Conservation (phyloP, 2,888 invertebrate species). For the Fabriciana adippe region DNA sequence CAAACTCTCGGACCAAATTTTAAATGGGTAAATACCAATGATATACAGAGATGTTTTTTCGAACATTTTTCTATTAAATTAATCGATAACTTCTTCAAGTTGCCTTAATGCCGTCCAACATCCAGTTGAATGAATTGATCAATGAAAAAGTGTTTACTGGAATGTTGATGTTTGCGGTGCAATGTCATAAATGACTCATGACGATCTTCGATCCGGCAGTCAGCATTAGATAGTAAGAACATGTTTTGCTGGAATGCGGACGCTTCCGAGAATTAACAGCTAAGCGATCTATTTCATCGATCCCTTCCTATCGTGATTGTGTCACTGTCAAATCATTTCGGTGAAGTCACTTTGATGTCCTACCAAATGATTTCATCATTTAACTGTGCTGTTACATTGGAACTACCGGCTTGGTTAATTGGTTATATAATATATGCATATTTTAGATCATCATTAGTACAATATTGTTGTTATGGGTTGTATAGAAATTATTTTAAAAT, state of each 20-base stretch:
- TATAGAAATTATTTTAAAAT: not conserved
- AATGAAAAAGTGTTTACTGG: conserved; percentile 62
- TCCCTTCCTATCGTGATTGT: conserved; percentile 46
- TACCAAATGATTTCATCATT: conserved; percentile 22
- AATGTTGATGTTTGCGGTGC: conserved; percentile 72
- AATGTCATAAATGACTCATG: conserved; percentile 72
- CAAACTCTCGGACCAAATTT: too few relatives aligned
- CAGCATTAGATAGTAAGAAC: conserved; percentile 64
- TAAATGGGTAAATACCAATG: too few relatives aligned
- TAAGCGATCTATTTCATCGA: conserved; percentile 52
- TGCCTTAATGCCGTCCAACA: conserved; percentile 48
- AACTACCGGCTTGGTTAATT: not conserved
- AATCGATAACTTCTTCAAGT: conserved; percentile 56
- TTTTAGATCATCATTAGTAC: not conserved
- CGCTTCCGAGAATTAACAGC: conserved; percentile 65
- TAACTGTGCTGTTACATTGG: not conserved
- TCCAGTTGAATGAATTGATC: conserved; percentile 47
- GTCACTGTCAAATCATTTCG: conserved; percentile 45
- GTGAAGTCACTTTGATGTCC: conserved; percentile 32
- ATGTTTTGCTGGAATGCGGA: conserved; percentile 76
- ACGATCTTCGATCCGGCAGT: conserved; percentile 51
- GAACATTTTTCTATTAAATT: conserved; percentile 35
- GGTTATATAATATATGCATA: not conserved
- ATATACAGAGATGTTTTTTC: too few relatives aligned
- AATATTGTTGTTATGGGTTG: not conserved